Evolutionary conservation across 2,888 invertebrate genomes (phyloP).

Genomic region (Herminia tarsipennalis): DNA sequence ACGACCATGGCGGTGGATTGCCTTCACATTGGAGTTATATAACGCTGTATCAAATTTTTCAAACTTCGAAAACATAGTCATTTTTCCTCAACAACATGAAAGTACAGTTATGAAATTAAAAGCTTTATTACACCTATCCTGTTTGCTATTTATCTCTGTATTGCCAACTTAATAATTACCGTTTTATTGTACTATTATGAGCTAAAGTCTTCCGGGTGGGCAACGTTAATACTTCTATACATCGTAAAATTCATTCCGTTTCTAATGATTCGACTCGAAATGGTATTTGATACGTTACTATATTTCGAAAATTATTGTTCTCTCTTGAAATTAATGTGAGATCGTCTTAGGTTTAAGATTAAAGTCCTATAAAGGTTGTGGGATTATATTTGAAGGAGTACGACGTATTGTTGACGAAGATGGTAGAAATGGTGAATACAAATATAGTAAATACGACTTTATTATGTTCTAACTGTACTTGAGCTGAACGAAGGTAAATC

Average conservation of each 20-base stretch:
- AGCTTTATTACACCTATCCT: slow-evolving; percentile 33
- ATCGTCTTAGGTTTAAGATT: slow-evolving; percentile 4
- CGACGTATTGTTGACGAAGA: slow-evolving; percentile 4
- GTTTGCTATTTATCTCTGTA: slow-evolving; percentile 36
- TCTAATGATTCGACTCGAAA: slow-evolving; percentile 38
- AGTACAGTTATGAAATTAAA: slow-evolving; percentile 39
- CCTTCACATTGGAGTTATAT: not conserved
- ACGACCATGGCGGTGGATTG: not conserved
- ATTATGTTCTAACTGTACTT: not conserved
- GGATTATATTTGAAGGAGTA: slow-evolving; percentile 5
- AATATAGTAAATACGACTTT: not conserved
- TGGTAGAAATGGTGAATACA: slow-evolving; percentile 7
- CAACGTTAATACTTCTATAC: slow-evolving; percentile 28
- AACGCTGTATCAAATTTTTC: slow-evolving; percentile 3
- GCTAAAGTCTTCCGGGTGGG: slow-evolving; percentile 40
- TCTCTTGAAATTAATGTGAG: slow-evolving; percentile 29
- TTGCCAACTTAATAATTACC: slow-evolving; percentile 46
- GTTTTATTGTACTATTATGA: slow-evolving; percentile 42
- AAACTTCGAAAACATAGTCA: slow-evolving; percentile 6
- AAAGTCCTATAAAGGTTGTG: slow-evolving; percentile 1
- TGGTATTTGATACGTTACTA: slow-evolving; percentile 36
- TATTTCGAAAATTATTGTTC: slow-evolving; percentile 38
- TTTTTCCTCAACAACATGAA: slow-evolving; percentile 19
- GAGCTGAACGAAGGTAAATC: not conserved
- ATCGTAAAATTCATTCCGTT: slow-evolving; percentile 40